These are phyloP conservation scores for Sterna hirundo DNA, from an alignment of 2,113 vertebrate species.

Conservation along the genomic window DNA sequence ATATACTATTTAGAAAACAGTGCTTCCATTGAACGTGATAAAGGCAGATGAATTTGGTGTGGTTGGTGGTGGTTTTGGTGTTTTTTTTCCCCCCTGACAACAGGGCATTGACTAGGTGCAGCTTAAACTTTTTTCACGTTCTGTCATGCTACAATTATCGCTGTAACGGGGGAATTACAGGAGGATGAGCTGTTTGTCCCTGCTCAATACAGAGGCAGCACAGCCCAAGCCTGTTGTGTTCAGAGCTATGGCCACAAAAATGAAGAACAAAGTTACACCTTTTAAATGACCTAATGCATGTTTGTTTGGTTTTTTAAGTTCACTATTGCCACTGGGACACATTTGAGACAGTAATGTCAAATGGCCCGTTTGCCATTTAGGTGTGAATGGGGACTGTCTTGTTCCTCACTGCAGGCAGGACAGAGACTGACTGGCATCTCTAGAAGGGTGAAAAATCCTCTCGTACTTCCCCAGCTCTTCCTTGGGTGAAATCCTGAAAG, in stretches of 20 bases:
- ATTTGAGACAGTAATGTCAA: neutral
- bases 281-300: neutral
- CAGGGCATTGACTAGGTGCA: neutral
- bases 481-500: neutral
- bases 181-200: neutral
- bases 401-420: neutral
- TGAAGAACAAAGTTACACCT: accelerated
- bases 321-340: accelerated
- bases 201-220: neutral
- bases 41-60: neutral
- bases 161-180: neutral
- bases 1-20: constrained; percentile 40
- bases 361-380: neutral
- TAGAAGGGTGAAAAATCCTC: neutral
- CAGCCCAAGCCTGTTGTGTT: neutral
- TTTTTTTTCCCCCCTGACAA: accelerated
- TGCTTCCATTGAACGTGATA: neutral
- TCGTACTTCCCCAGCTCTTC: neutral
- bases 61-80: neutral
- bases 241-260: neutral
- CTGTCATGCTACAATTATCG: neutral
- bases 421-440: neutral
- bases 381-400: neutral
- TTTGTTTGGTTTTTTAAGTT: neutral
- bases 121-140: neutral